A percentile compares a stretch with the other conserved stretches of the same genome.
These are phyloP conservation scores for Tillus elongatus DNA, from an alignment of 2,888 invertebrate species.

Conservation along the genomic window DNA sequence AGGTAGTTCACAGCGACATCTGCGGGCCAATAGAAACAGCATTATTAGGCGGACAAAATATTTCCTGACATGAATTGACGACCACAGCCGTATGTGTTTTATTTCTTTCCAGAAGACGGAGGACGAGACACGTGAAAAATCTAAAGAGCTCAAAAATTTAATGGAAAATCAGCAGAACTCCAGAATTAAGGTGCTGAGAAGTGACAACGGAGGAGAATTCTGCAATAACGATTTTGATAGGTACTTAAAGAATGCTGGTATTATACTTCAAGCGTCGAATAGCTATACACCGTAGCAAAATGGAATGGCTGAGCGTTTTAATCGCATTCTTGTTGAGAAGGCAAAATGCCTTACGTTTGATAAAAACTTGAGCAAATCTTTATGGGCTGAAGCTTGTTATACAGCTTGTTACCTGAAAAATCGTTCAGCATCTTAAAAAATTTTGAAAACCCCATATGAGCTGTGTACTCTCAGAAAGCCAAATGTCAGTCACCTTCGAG, in stretches of 20 bases:
- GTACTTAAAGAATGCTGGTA: conserved; percentile 18
- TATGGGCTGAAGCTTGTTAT: conserved; percentile 16
- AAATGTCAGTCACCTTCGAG: conserved; percentile 21
- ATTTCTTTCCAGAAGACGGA: conserved; percentile 26
- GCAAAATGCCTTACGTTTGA: conserved; percentile 13
- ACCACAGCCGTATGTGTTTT: conserved; percentile 24
- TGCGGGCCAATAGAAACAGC: conserved; percentile 21
- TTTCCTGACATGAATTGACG: conserved; percentile 30
- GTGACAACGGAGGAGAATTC: conserved; percentile 24
- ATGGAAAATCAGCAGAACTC: conserved; percentile 24
- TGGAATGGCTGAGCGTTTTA: conserved; percentile 20
- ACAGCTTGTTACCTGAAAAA: conserved; percentile 13
- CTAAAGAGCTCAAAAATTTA: conserved; percentile 22
- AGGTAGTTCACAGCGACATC: conserved; percentile 12
- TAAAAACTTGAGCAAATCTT: conserved; percentile 8
- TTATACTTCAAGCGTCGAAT: conserved; percentile 23
- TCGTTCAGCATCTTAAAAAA: conserved; percentile 8
- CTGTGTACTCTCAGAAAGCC: conserved; percentile 12
- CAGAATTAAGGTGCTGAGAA: conserved; percentile 23
- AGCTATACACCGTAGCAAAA: conserved; percentile 27
- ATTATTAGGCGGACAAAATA: conserved; percentile 22
- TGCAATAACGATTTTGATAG: conserved; percentile 14
- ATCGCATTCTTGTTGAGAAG: conserved; percentile 20
- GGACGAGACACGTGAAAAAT: conserved; percentile 20
- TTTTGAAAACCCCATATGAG: too few species aligned